Base-by-base conservation (phyloP, 2,888 invertebrate genomes). In the Ischnura elegans region DNA sequence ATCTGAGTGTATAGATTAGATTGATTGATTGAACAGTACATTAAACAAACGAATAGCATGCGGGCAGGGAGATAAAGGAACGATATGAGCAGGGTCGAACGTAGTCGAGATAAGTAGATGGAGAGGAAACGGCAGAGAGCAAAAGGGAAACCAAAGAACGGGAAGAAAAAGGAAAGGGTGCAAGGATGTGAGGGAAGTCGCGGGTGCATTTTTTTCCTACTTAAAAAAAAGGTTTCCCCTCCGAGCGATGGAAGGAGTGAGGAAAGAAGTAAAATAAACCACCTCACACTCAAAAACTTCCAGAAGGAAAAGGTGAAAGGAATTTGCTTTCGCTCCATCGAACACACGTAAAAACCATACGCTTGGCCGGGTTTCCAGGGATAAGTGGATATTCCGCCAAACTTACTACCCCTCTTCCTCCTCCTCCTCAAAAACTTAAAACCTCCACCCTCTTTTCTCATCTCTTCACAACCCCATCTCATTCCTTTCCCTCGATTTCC, bases 261-360 rank as follows among this genome's bases (percentile, higher is more conserved):
- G 21, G 90, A 42, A 43, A 42, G 90, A 43, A 61, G 61, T 43
- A 43, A 90, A 90, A 90, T 90, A 90, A 90, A 90, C 55, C 36
- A 43, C 46, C 51, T 66, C 46, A 42, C 87, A 29, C 87, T 87
- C 90, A 90, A 90, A n/a, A 51, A 42, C 55, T 42, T 55, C 42
- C 55, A 29, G 42, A n/a, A n/a, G 87, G 51, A 29, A 87, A 87
- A 87, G 87, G 87, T 90, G 90, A 90, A 90, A 90, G 90, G 90
- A 90, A 61, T 90, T 90, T 61, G 51, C 51, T 51, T 87, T 61
- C 55, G 87, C 55, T 87, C 87, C 90, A 90, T 90, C 90, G 90
- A 90, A 90, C 90, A 43, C 90, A 55, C 90, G 55, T 90, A 90
- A 90, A 90, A 90, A 61, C 90, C 90, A 90, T 61, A 90, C 90